Evolutionary conservation across 2,797 vertebrate species (phyloP), one percentile per base, ranked within the genome.

Genomic region (Melanogrammus aeglefinus): DNA sequence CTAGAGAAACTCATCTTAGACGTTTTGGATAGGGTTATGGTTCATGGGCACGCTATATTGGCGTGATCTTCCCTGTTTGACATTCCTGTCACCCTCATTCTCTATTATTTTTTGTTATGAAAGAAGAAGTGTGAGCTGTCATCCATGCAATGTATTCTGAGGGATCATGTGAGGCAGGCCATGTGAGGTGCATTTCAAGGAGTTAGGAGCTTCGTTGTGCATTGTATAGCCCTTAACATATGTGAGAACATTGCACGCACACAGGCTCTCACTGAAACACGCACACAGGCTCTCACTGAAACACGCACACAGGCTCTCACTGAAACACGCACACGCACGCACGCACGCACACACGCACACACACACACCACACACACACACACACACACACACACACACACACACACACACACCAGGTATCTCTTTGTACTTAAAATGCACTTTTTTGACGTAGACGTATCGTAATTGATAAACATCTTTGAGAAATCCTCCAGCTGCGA

Each of bases 131-230:
- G 82, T 81, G 78, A 6, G 16, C 79, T 86, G 76, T 82, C 84
- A 84, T 33, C 85, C 84, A 83, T 86, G 88, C 57, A 83, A 90
- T 83, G 86, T 93, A 89, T 90, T 88, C 76, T 76, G 81, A 80
- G 80, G 74, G 81, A 79, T 91, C 91, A 94, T 92, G 91, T 91
- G 92, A 91, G 82, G 39, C 3, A 73, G 75, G 74, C 85, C 92
- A 93, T 93, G 92, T 94, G 94, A 93, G 87, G 79, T 74, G 84
- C 87, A 92, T 90, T 93, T 88, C 81, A 88, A 91, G 81, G 81
- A 87, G 88, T 86, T 84, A 91, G 83, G 87, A 87, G 88, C 83
- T 76, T 85, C 88, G 88, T 89, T 90, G 86, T 81, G 82, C 87
- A 76, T 47, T 47, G 44, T 47, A 47, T 47, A 47, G 2, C 44